Evolutionary conservation across 2,797 vertebrate genomes (phyloP), one percentile per base, ranked within the genome.

Genomic region (Tamandua tetradactyla): DNA sequence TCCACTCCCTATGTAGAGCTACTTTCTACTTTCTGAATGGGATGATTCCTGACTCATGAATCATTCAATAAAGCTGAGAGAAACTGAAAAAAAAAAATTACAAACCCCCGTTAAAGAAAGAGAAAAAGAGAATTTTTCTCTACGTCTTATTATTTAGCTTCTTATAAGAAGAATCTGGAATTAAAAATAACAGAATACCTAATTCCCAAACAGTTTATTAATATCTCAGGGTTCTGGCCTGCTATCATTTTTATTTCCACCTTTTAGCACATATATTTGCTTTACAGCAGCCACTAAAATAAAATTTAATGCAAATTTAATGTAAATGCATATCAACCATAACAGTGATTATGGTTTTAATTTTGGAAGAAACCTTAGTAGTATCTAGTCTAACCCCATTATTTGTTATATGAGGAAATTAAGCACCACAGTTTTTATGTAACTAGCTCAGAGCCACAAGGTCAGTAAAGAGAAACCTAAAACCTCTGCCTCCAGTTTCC

Each of bases 261-360:
- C 22, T 25, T 93, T 84, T 71, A 64, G 52, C 37, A 90, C 71
- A 25, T 93, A 91, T 82, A 42, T 78, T 95, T 94, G 78, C 93
- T 93, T 94, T 74, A 93, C 78, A 86, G 61, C 9, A 93, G 32
- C 59, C 64, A 49, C 64, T 84, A 92, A 91, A 89, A 86, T 92
- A 14, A 89, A 85, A 79, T 93, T 92, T 89, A 92, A 88, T 80
- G n/a, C 30, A 55, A 55, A 55, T 55, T 55, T 55, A 55, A 55
- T 18, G 52, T 55, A 55, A 92, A 88, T 83, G 42, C n/a, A 83
- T n/a, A 83, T 83, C 27, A 93, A 3, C 47, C 47, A 64, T 87
- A 23, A 49, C n/a, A 59, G 57, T 94, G 61, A 72, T 37, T 78
- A 35, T 78, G 57, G 72, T 89, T 42, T 92, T 69, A 89, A 69